Evolutionary conservation across 2,888 invertebrate species (phyloP).

Genomic region (Ophioninae sp.): DNA sequence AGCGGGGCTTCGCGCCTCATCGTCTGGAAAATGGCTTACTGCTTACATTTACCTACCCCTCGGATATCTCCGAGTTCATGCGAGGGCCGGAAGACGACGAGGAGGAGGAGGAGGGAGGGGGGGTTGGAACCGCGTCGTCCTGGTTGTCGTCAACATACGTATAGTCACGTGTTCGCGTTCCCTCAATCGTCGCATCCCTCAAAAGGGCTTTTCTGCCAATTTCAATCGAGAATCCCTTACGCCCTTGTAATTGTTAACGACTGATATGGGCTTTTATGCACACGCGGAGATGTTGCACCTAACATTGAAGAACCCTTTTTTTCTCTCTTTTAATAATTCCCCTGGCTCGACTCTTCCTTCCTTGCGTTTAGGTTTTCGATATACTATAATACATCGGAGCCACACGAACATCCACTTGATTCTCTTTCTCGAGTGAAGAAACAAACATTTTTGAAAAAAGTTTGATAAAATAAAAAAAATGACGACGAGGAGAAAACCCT

Average conservation of each 20-base stretch:
- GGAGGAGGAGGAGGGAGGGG: no score
- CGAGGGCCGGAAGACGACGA: no score
- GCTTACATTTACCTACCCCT: slow-evolving; percentile 78
- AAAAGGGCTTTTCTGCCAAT: slow-evolving; percentile 8
- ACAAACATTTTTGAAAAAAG: no score
- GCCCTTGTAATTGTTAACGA: neutral
- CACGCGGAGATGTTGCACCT: neutral
- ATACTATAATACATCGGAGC: slow-evolving; percentile 64
- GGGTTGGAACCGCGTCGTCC: slow-evolving; percentile 52
- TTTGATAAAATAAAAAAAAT: no score
- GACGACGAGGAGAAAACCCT: slow-evolving; percentile 30
- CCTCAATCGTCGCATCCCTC: neutral
- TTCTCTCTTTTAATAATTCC: slow-evolving; percentile 19
- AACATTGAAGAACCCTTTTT: slow-evolving; percentile 39
- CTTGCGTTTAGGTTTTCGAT: slow-evolving; percentile 58
- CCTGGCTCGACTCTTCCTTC: neutral
- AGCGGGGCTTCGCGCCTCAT: slow-evolving; percentile 80
- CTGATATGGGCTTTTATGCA: neutral
- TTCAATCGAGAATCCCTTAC: neutral
- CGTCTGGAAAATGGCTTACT: slow-evolving; percentile 82
- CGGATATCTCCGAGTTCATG: slow-evolving; percentile 58
- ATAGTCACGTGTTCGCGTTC: neutral
- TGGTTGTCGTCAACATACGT: neutral
- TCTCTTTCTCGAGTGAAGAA: slow-evolving; percentile 54
- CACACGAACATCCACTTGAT: slow-evolving; percentile 75